Conservation (phyloP, 2,113 vertebrate species). For the Pholis gunnellus region DNA sequence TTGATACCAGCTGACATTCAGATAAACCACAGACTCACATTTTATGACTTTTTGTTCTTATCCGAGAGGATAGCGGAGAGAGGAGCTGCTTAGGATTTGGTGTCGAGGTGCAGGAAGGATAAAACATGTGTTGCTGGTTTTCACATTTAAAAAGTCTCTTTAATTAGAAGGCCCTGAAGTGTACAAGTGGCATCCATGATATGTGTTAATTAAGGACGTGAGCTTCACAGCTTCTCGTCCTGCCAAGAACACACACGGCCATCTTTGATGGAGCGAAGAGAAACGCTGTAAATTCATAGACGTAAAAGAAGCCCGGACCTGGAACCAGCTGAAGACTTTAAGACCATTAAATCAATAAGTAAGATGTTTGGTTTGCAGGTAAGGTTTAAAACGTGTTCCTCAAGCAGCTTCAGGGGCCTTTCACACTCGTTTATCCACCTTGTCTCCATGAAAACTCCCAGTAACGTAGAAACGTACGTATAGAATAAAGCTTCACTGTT, state of each 20-base stretch:
- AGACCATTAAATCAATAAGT: too few relatives aligned
- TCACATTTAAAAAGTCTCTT: neutral
- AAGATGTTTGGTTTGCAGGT: too few relatives aligned
- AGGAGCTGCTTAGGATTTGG: neutral
- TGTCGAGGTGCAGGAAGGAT: too few relatives aligned
- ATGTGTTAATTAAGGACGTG: neutral
- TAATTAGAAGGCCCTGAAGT: neutral
- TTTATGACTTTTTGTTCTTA: neutral
- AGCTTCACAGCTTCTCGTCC: neutral
- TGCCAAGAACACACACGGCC: neutral
- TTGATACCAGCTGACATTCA: slow-evolving; percentile 10
- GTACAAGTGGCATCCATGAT: neutral
- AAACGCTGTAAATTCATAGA: neutral
- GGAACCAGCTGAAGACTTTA: too few relatives aligned
- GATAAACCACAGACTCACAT: neutral
- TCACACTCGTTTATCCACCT: neutral
- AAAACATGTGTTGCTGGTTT: neutral
- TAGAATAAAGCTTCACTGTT: neutral
- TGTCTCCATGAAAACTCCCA: neutral
- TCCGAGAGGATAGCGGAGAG: too few relatives aligned
- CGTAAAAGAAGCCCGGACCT: too few relatives aligned
- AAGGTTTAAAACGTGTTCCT: too few relatives aligned
- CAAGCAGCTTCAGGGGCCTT: too few relatives aligned
- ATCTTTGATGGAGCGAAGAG: neutral
- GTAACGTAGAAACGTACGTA: neutral